Conservation (phyloP, 1,140 invertebrate species). For the Maconellicoccus hirsutus region DNA sequence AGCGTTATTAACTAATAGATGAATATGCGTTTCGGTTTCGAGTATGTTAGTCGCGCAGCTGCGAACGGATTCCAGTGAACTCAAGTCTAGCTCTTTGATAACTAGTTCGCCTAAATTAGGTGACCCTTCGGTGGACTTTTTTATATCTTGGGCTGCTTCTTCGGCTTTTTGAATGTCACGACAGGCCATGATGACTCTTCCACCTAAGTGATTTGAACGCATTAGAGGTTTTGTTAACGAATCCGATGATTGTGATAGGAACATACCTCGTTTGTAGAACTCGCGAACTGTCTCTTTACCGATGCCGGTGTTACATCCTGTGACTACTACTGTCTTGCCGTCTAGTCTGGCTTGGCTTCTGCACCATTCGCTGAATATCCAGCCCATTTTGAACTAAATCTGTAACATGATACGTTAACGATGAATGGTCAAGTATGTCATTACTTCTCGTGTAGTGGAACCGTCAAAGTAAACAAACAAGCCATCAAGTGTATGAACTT, state of each 20-base stretch:
- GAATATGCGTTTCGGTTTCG: slow-evolving; percentile 27
- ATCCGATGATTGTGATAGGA: too few relatives aligned
- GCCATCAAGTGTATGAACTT: too few relatives aligned
- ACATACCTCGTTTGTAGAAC: slow-evolving; percentile 39
- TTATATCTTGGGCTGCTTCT: slow-evolving; percentile 34
- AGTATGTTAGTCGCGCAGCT: slow-evolving; percentile 29
- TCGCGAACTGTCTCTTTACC: slow-evolving; percentile 45
- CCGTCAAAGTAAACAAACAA: too few relatives aligned
- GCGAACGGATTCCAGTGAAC: slow-evolving; percentile 42
- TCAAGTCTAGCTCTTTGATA: slow-evolving; percentile 53
- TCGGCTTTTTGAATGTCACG: slow-evolving; percentile 35
- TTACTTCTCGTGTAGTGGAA: too few relatives aligned
- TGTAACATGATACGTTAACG: background rate
- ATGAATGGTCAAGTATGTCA: too few relatives aligned
- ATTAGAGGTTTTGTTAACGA: too few relatives aligned
- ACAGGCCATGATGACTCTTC: slow-evolving; percentile 38
- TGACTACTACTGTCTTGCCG: slow-evolving; percentile 47
- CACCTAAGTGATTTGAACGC: slow-evolving; percentile 31
- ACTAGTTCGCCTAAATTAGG: slow-evolving; percentile 40
- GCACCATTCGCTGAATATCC: slow-evolving; percentile 29
- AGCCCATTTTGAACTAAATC: slow-evolving; percentile 25
- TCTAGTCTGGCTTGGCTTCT: slow-evolving; percentile 33
- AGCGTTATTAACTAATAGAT: slow-evolving; percentile 34
- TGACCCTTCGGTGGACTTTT: slow-evolving; percentile 23
- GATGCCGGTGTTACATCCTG: slow-evolving; percentile 47